A percentile compares a stretch with the other conserved stretches of the same genome.
Evolutionary conservation across 35 echinoderm and acorn worm genomes (phyloP).

Genomic region (Patiria miniata): DNA sequence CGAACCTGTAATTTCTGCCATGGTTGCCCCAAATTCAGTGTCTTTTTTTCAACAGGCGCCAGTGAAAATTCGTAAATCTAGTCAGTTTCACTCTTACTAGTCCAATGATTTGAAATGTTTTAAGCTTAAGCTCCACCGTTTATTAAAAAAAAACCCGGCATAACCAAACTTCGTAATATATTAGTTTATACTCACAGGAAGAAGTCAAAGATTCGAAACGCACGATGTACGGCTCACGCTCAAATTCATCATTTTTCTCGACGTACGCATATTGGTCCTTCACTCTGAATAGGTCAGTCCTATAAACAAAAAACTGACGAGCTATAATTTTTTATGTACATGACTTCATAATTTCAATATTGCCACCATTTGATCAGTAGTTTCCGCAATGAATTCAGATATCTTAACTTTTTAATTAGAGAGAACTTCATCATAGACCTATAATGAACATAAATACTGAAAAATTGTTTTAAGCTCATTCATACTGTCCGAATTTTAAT

Average conservation of each 20-base stretch:
- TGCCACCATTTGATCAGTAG: not conserved
- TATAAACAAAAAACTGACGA: constrained; percentile 13
- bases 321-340: not conserved
- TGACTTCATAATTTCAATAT: not conserved
- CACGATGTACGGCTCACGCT: constrained; percentile 58
- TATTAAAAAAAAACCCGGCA: too few relatives aligned
- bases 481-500: too few relatives aligned
- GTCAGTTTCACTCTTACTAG: too few relatives aligned
- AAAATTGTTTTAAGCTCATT: too few relatives aligned
- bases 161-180: not conserved
- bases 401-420: not conserved
- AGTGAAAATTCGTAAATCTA: too few relatives aligned
- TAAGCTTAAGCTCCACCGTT: too few relatives aligned
- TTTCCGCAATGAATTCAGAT: not conserved
- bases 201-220: constrained; percentile 9
- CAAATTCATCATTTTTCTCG: constrained; percentile 45
- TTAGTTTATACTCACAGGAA: not conserved
- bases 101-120: too few relatives aligned
- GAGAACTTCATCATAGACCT: not conserved
- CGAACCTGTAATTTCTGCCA: too few relatives aligned
- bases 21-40: too few relatives aligned
- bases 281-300: constrained; percentile 13
- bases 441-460: too few relatives aligned
- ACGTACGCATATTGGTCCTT: constrained; percentile 22
- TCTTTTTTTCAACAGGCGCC: too few relatives aligned